Base-by-base conservation (phyloP, 1,140 invertebrate species). In the Leptinotarsa undecemlineata region DNA sequence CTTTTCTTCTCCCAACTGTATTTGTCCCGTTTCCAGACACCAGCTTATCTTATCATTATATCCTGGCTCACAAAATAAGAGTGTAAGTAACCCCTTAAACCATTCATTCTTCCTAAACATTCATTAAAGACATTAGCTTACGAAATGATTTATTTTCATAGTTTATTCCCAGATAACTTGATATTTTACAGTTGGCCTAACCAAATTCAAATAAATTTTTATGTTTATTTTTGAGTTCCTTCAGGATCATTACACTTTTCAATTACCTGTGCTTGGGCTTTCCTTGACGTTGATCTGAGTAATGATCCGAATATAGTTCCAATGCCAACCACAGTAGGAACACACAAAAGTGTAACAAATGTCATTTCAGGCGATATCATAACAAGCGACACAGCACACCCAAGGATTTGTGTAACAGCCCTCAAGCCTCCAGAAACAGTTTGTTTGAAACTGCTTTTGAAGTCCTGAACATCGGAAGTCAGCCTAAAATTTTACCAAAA, bases 401-500 rank as follows among this genome's bases (percentile, higher is more conserved):
- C 95, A 57, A 92, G 83, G 47, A 94, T 92, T 88, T 98, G 96
- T 14, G 95, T 93, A 17, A 89, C 84, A 72, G 94, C 95, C 79
- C 94, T 87, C 57, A 98, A 82, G 3, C 97, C 96, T 84, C 96
- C 95, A 4, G 96, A 95, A 73, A 98, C 91, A 64, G 92, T 93
- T 77, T 93, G 90, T 85, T 98, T 98, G 82, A 98, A 98, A 4
- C 94, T 94, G 80, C 96, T 96, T 87, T 99, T 98, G 82, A 98
- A 98, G 81, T 98, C 96, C 86, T 98, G 97, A 20, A 98, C 92
- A 88, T 99, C 97, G 77, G 92, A 90, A 26, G 96, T 97, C 71
- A 98, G 85, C 82, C 94, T 93, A 79, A 71, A 88, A 64, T 64
- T 23, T 64, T n/a, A 57, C 51, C 13, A 64, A 64, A 64, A 64